Conservation (phyloP, 2,797 vertebrate species). For the Amblyopsis hoosieri region DNA sequence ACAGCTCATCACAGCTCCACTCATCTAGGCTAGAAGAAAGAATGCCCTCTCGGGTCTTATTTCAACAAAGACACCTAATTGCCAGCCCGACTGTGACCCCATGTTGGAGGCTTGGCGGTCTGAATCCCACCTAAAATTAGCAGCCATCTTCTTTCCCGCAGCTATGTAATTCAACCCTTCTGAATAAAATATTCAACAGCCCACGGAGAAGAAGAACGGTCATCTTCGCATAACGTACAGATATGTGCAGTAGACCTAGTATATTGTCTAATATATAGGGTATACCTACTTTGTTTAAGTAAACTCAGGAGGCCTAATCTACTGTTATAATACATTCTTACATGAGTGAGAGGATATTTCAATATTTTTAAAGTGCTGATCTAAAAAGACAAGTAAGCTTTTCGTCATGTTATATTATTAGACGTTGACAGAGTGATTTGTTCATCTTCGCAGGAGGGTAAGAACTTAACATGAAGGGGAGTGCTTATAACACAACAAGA, state of each 20-base stretch:
- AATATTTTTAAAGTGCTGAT: no score
- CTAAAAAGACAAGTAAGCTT: no score
- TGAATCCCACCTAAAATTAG: slow-evolving; percentile 13
- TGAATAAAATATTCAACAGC: slow-evolving; percentile 70
- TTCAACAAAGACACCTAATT: slow-evolving; percentile 31
- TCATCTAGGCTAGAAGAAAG: slow-evolving; percentile 6
- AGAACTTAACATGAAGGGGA: no score
- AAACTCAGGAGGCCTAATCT: no score
- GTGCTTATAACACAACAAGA: neutral
- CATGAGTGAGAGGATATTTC: no score
- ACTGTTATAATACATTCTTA: no score
- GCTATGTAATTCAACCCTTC: slow-evolving; percentile 54
- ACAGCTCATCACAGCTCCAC: neutral
- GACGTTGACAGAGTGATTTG: no score
- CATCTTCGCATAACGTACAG: neutral
- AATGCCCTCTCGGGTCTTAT: slow-evolving; percentile 23
- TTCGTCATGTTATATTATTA: no score
- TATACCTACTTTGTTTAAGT: no score
- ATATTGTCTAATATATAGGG: neutral
- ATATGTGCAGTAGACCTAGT: no score
- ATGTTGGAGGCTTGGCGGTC: neutral
- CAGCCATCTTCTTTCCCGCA: slow-evolving; percentile 23
- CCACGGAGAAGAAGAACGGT: slow-evolving; percentile 11
- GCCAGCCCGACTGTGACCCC: slow-evolving; percentile 4
- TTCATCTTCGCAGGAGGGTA: no score